Percentiles rank a stretch among this genome's conserved stretches.
These are phyloP conservation scores for Hipparchia semele DNA, from an alignment of 2,888 invertebrate species.

Conservation along the genomic window DNA sequence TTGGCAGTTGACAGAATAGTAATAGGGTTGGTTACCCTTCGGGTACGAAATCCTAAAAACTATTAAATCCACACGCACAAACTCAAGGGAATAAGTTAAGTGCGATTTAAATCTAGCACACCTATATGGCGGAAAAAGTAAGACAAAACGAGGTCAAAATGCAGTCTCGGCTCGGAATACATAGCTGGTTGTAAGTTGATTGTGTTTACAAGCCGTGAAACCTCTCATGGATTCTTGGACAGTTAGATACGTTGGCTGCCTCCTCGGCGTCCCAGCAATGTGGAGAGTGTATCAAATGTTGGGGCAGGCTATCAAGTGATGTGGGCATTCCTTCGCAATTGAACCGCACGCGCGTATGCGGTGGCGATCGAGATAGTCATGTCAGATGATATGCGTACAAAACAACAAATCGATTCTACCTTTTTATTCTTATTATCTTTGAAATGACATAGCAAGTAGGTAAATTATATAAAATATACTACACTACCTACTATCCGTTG, in stretches of 20 bases:
- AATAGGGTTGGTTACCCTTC: no score
- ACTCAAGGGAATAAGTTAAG: neutral
- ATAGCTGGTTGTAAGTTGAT: conserved; percentile 32
- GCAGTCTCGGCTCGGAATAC: conserved; percentile 2
- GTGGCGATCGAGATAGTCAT: conserved; percentile 5
- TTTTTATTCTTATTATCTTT: neutral
- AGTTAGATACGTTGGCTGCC: conserved; percentile 62
- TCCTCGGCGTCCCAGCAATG: conserved; percentile 65
- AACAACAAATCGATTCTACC: neutral
- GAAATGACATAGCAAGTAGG: no score
- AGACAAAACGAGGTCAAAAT: conserved; percentile 14
- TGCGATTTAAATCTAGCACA: neutral
- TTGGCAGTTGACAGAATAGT: no score
- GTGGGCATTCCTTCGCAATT: conserved; percentile 74
- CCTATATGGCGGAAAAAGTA: conserved; percentile 11
- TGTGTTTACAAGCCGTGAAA: conserved; percentile 33
- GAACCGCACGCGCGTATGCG: conserved; percentile 69
- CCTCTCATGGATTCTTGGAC: conserved; percentile 42
- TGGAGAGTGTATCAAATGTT: conserved; percentile 74
- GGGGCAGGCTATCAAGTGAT: conserved; percentile 68
- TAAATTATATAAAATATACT: neutral
- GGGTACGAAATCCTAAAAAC: no score
- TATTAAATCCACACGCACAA: no score
- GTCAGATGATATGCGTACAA: neutral
- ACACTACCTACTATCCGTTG: no score